Evolutionary conservation across 1,140 invertebrate genomes (phyloP), one percentile per base, ranked within the genome.

Genomic region (Bombus sylvicola): DNA sequence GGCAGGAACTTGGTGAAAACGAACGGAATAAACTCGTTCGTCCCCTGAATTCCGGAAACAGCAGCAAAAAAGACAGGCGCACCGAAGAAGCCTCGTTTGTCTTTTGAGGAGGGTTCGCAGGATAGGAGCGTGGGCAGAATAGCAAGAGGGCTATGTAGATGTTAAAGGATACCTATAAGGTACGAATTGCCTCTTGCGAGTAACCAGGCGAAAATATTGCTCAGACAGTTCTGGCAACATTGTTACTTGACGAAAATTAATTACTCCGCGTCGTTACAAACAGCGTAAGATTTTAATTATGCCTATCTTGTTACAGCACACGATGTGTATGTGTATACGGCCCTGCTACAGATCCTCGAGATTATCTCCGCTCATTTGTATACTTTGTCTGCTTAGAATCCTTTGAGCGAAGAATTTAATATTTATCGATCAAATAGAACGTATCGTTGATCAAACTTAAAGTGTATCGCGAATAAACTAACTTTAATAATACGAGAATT

Each of bases 91-190:
- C 62, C 53, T 5, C 64, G 66, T 80, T 75, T 62, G n/a, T 57
- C 83, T 81, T 78, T 85, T 10, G 13, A 59, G 25, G 6, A 71
- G 72, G 41, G 12, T 66, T 64, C 57, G 57, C 34, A 34, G 34
- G 12, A 47, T 41, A 43, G 4, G 28, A 2, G 41, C 31, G 79
- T 86, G 43, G 74, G 77, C 18, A 64, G 76, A 31, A 57, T 37
- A 28, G 0, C 28, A 57, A 74, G 37, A 73, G 43, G 59, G 59
- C 2, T 72, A n/a, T n/a, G n/a, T 41, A 18, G 0, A 28, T 34
- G 72, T 34, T 47, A 39, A 77, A 34, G 72, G 53, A 34, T 47
- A 31, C 9, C 47, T 53, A 53, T 22, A 78, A 72, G 37, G 25
- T 82, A 81, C 47, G 81, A 80, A 53, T 53, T 22, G 18, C 47